Percentiles rank a stretch among this genome's conserved stretches.
Conservation (phyloP, 2,113 vertebrate genomes). For the Oncorhynchus masou region DNA sequence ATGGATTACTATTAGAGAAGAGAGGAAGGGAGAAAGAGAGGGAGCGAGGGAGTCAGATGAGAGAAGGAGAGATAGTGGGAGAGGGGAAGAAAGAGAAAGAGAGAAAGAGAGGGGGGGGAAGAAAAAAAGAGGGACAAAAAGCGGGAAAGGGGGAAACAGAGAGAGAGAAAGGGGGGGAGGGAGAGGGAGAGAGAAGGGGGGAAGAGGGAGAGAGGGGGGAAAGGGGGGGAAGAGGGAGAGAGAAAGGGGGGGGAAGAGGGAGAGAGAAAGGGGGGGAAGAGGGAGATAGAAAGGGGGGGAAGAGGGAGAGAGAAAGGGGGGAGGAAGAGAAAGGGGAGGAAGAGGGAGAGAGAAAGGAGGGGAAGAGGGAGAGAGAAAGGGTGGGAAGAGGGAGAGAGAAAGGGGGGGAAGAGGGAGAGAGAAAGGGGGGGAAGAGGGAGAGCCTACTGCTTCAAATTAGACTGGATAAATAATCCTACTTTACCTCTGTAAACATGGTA, state of each 20-base stretch:
- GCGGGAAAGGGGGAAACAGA: constrained; percentile 11
- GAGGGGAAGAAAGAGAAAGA: constrained; percentile 19
- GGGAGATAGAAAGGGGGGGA: too few species aligned
- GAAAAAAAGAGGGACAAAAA: constrained; percentile 4
- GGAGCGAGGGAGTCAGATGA: background rate
- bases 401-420: constrained; percentile 1
- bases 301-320: too few species aligned
- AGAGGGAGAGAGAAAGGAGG: too few species aligned
- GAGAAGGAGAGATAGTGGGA: constrained; percentile 11
- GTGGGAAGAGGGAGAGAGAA: accelerated
- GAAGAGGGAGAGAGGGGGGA: too few species aligned
- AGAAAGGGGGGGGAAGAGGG: background rate
- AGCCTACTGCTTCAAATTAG: constrained; percentile 75
- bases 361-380: background rate
- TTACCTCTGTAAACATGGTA: constrained; percentile 64
- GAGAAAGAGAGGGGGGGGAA: background rate
- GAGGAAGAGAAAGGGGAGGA: too few species aligned
- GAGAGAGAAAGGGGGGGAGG: background rate
- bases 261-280: too few species aligned
- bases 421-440: constrained; percentile 5
- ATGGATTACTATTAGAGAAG: constrained; percentile 51
- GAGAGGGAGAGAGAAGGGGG: background rate
- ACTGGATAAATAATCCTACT: constrained; percentile 73
- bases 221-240: background rate
- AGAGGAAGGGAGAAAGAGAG: constrained; percentile 16